Percentiles rank a stretch among this genome's conserved stretches.
These are phyloP conservation scores for Yponomeuta cagnagella DNA, from an alignment of 2,888 invertebrate genomes.

Conservation along the genomic window DNA sequence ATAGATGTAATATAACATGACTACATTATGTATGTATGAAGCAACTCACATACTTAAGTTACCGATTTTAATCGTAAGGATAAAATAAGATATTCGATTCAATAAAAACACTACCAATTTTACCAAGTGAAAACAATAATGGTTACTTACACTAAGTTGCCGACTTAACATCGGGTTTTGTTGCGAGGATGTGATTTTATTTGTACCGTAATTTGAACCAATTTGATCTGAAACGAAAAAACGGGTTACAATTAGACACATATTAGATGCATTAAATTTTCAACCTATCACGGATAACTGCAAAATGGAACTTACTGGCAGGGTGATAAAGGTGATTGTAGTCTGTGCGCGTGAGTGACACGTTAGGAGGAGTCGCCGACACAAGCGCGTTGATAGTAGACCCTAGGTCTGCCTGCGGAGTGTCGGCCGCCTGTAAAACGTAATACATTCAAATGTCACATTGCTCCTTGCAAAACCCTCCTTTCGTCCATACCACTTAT, in stretches of 20 bases:
- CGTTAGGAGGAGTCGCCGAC: constrained; percentile 92
- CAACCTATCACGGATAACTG: background rate
- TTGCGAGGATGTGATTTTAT: constrained; percentile 81
- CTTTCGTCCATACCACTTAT: background rate
- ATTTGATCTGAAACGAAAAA: constrained; percentile 56
- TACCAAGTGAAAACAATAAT: background rate
- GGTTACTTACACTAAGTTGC: constrained; percentile 83
- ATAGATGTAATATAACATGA: too few species aligned
- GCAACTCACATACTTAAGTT: too few species aligned
- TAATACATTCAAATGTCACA: background rate
- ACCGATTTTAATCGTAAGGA: too few species aligned
- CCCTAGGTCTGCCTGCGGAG: constrained; percentile 78
- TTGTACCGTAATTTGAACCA: constrained; percentile 66
- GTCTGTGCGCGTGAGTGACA: constrained; percentile 85
- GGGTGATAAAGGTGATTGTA: constrained; percentile 63
- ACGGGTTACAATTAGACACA: constrained; percentile 2
- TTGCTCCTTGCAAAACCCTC: background rate
- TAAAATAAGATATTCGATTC: too few species aligned
- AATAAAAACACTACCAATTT: too few species aligned
- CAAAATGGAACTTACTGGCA: background rate
- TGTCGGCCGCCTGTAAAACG: constrained; percentile 73
- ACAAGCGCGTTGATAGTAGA: constrained; percentile 88
- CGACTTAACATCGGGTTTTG: constrained; percentile 94
- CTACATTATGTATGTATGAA: too few species aligned
- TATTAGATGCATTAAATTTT: background rate